Base-by-base conservation (phyloP, 2,113 vertebrate species). In the Pelecanoides urinatrix region DNA sequence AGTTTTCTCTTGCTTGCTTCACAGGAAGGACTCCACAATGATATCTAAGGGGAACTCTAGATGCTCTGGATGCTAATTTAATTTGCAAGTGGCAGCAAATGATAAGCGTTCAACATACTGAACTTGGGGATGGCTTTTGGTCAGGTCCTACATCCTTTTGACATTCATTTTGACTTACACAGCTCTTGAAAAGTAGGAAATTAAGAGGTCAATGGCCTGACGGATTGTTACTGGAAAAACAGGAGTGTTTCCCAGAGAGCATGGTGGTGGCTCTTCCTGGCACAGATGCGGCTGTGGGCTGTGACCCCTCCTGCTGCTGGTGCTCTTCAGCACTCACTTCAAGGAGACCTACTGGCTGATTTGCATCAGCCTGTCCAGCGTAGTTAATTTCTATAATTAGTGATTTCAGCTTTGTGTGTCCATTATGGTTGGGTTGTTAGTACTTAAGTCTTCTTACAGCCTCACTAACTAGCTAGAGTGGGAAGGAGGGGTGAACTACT, bases 321-420 rank as follows among this genome's bases (percentile, higher is more conserved):
- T 45, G 15, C n/a, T 70, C 36, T 45, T 86, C 32, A 63, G 49
- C 5, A 4, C 23, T 85, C 27, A 7, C 29, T 56, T 49, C 13
- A 29, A 32, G 52, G 56, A 67, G 44, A 72, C 14, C 16, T 29
- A 1, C 26, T n/a, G 13, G 6, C 52, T 80, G 47, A 56, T 81
- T 40, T 19, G 22, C 13, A 10, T 23, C 16, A 12, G 11, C 13
- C 2, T 0, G 1, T 8, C 9, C 3, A 1, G 38, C 5, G 74
- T 10, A 22, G 20, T 14, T 77, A 50, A 21, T 32, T 19, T 55
- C 65, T 32, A 1, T 11, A 34, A 45, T 2, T 13, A 36, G 30
- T 8, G 16, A 34, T 29, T 56, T 53, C 52, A 75, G 47, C 21
- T 66, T 49, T 34, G 13, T 49, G 42, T 10, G 3, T 44, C 45